Evolutionary conservation across 1,140 invertebrate species (phyloP).

Genomic region (Protaetia brevitarsis): DNA sequence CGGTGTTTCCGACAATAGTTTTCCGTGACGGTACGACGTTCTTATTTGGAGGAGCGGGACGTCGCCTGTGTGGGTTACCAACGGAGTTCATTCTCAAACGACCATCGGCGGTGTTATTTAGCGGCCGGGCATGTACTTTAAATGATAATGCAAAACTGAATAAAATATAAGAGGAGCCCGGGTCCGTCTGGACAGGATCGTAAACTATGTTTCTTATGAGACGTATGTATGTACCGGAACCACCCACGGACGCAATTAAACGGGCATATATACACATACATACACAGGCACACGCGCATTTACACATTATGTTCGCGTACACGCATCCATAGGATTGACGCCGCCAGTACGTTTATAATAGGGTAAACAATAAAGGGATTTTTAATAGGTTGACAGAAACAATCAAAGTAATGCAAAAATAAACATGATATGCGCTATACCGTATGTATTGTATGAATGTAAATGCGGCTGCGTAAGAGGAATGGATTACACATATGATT

Average conservation of each 20-base stretch:
- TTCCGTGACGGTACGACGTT: background rate
- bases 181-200: constrained; percentile 31
- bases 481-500: background rate
- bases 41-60: constrained; percentile 22
- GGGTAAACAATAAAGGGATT: constrained; percentile 8
- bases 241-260: constrained; percentile 27
- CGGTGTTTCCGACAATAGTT: constrained; percentile 16
- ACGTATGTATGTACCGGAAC: constrained; percentile 28
- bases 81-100: constrained; percentile 27
- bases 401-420: constrained; percentile 17
- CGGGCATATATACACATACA: constrained; percentile 1
- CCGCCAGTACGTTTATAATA: background rate
- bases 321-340: constrained; percentile 1
- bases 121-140: constrained; percentile 30
- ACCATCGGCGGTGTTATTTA: constrained; percentile 29
- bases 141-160: constrained; percentile 36
- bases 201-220: constrained; percentile 28
- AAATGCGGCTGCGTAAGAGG: too few relatives aligned
- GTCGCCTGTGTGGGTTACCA: constrained; percentile 27
- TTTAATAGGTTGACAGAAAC: constrained; percentile 9
- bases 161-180: constrained; percentile 32
- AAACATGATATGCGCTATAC: constrained; percentile 5
- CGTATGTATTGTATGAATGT: background rate
- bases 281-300: background rate
- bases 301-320: background rate